phyloP scores from a whole-genome alignment of 2,888 invertebrate genomes.

The Ochropleura plecta region DNA sequence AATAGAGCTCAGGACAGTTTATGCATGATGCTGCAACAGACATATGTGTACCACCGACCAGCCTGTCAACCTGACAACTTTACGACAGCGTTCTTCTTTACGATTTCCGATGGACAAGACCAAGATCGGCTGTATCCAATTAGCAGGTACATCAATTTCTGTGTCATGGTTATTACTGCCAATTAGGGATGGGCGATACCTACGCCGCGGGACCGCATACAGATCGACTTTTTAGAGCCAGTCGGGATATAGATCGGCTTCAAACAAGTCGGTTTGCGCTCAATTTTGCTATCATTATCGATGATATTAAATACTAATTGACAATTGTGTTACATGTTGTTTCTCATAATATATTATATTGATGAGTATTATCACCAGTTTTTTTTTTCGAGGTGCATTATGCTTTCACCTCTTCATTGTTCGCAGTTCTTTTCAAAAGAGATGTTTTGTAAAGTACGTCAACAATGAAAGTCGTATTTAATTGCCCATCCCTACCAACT shows the following conservation, averaged over 20 bases:
- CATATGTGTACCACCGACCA: constrained; percentile 65
- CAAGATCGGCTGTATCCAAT: constrained; percentile 69
- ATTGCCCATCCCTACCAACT: constrained; percentile 12
- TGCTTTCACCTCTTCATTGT: background rate
- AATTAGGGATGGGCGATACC: constrained; percentile 65
- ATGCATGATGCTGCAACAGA: constrained; percentile 63
- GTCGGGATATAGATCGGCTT: constrained; percentile 53
- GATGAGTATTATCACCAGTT: constrained; percentile 8
- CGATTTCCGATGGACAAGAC: constrained; percentile 72
- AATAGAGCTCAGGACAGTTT: constrained; percentile 63
- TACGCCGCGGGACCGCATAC: constrained; percentile 42
- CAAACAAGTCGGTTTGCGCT: constrained; percentile 24
- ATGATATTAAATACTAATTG: constrained; percentile 29
- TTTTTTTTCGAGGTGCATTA: background rate
- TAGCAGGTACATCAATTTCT: constrained; percentile 69
- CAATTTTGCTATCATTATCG: constrained; percentile 30
- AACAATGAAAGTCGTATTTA: constrained; percentile 26
- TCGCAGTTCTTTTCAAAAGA: constrained; percentile 5
- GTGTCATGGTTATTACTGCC: constrained; percentile 66
- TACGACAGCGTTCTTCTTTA: constrained; percentile 70
- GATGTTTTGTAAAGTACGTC: constrained; percentile 13
- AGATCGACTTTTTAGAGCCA: constrained; percentile 61
- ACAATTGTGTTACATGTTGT: constrained; percentile 3
- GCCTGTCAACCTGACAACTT: constrained; percentile 67
- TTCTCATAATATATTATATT: constrained; percentile 19